Base-by-base conservation (phyloP, 2,113 vertebrate species). In the Dryoscopus gambensis region DNA sequence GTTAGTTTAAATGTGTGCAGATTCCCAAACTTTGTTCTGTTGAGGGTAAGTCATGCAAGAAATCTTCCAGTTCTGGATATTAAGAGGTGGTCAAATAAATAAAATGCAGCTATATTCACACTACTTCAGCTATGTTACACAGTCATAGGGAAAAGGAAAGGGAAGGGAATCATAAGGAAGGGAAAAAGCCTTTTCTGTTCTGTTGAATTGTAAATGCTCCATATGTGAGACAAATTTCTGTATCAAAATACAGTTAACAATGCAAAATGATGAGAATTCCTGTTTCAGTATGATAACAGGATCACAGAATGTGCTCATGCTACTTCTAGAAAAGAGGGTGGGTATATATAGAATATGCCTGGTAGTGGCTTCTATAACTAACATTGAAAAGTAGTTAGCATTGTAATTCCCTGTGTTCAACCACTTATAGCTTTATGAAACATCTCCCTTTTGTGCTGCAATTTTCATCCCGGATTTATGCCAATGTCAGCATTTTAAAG, bases 261-360 rank as follows among this genome's bases (percentile, higher is more conserved):
- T 74, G 27, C 15, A 77, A 90, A 93, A 80, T 6, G 10, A 31
- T 37, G 59, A 83, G 82, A 96, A 88, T 85, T 77, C 35, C 91
- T 96, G 93, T 74, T 94, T 87, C 44, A n/a, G 39, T 55, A 63
- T 88, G 90, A 93, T 94, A 96, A 96, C 82, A 70, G 50, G 78
- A 96, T 91, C 90, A 93, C 63, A 94, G 79, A 91, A 81, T 85
- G 30, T 74, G 55, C 63, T 95, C 74, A 53, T 87, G 65, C 79
- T 94, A 35, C 74, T 95, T 60, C 50, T 73, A 27, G 67, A 76
- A 70, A 85, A 90, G 46, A 69, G 37, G 11, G 19, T 69, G 39
- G 28, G 13, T 96, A 83, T 95, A 96, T 97, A 83, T 88, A 87
- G 84, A 91, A 87, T 30, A 53, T 65, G 82, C 75, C 78, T 83